Conservation (phyloP, 2,797 vertebrate genomes). For the Dryobates pubescens region DNA sequence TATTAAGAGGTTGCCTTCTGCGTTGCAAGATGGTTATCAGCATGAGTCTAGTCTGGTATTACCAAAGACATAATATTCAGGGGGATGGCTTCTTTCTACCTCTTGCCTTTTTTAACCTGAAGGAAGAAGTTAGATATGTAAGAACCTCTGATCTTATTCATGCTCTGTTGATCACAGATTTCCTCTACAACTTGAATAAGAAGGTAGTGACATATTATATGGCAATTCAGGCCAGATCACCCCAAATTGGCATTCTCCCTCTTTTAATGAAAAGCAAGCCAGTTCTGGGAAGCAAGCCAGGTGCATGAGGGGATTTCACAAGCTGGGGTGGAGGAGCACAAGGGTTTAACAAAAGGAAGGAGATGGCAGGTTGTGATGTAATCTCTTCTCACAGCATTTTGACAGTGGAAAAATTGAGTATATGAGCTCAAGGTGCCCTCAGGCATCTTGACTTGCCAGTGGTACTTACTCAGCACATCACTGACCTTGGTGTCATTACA, state of each 20-base stretch:
- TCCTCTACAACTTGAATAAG: not conserved
- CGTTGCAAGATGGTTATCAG: conserved; percentile 62
- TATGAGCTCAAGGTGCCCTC: conserved; percentile 44
- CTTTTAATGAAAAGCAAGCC: not conserved
- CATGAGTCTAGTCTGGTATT: conserved; percentile 20
- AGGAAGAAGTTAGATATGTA: not conserved
- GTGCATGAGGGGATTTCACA: not conserved
- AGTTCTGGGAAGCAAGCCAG: not conserved
- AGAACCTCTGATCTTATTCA: not conserved
- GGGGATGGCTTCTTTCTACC: not conserved
- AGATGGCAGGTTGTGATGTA: not conserved
- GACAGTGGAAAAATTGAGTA: conserved; percentile 35
- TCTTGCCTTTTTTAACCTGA: conserved; percentile 7
- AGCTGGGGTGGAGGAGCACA: not conserved
- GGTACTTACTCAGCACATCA: conserved; percentile 16
- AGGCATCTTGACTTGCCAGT: conserved; percentile 16
- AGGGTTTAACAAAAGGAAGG: not conserved
- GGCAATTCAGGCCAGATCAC: not conserved
- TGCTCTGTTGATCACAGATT: conserved; percentile 6
- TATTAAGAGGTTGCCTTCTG: conserved; percentile 68
- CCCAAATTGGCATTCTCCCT: not conserved
- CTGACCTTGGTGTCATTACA: not conserved
- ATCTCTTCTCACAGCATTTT: not conserved
- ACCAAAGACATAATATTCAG: not conserved
- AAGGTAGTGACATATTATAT: not conserved